phyloP scores from a whole-genome alignment of 2,888 invertebrate genomes.

The Eupithecia tripunctaria region DNA sequence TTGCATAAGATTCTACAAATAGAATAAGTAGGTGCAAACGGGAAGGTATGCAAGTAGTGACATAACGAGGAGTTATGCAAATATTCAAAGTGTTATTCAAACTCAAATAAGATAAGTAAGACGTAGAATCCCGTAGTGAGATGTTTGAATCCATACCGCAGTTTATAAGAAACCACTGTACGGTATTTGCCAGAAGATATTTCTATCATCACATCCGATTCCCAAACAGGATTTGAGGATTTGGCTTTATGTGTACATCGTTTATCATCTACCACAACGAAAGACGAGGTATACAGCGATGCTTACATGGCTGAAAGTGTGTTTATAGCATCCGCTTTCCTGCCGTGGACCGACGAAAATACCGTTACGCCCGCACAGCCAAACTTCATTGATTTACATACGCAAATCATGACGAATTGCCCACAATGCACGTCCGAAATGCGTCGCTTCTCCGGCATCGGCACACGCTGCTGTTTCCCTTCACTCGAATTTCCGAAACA shows the following conservation, averaged over 20 bases:
- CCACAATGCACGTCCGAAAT: slow-evolving; percentile 76
- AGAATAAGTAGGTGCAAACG: slow-evolving; percentile 34
- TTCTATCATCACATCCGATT: slow-evolving; percentile 39
- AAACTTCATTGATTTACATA: slow-evolving; percentile 82
- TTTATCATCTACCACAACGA: slow-evolving; percentile 56
- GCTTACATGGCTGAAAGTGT: slow-evolving; percentile 74
- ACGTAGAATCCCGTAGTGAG: not conserved
- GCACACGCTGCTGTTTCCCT: slow-evolving; percentile 45
- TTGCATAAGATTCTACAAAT: slow-evolving; percentile 49
- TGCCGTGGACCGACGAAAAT: slow-evolving; percentile 80
- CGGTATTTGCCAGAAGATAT: slow-evolving; percentile 6
- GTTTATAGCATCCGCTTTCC: slow-evolving; percentile 84
- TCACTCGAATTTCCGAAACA: slow-evolving; percentile 9
- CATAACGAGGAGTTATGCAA: slow-evolving; percentile 19
- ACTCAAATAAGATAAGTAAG: not conserved
- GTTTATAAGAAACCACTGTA: not conserved
- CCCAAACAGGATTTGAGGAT: slow-evolving; percentile 25
- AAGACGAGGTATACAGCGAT: slow-evolving; percentile 59
- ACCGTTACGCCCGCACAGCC: slow-evolving; percentile 80
- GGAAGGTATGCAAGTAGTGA: slow-evolving; percentile 18
- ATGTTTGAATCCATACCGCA: not conserved
- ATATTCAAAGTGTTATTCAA: slow-evolving; percentile 5
- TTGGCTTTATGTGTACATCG: slow-evolving; percentile 25
- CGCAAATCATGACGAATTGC: slow-evolving; percentile 83
- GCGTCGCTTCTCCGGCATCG: slow-evolving; percentile 55